Percentiles rank a stretch among this genome's conserved stretches.
phyloP scores from a whole-genome alignment of 2,888 invertebrate genomes.

The Vesta saturnalis region DNA sequence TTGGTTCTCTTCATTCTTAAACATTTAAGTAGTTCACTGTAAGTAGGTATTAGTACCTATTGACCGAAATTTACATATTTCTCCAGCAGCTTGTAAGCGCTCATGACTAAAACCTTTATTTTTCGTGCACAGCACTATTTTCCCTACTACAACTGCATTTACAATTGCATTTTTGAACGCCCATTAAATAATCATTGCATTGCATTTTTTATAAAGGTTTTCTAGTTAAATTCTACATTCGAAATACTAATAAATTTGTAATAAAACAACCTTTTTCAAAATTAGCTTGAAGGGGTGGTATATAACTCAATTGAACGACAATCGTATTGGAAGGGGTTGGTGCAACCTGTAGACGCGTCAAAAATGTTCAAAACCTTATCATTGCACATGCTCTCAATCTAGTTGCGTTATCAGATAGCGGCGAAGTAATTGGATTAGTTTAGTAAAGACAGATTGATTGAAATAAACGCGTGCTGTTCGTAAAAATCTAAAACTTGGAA shows the following conservation, averaged over 20 bases:
- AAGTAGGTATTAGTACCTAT: neutral
- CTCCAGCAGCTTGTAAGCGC: too few relatives aligned
- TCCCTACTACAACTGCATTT: too few relatives aligned
- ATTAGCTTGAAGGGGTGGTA: slow-evolving; percentile 42
- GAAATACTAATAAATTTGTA: neutral
- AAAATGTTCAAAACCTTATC: slow-evolving; percentile 48
- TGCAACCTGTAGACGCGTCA: slow-evolving; percentile 43
- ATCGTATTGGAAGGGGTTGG: slow-evolving; percentile 44
- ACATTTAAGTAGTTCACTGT: neutral
- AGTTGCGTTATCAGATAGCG: slow-evolving; percentile 46
- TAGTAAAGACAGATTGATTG: slow-evolving; percentile 46
- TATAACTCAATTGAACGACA: slow-evolving; percentile 52
- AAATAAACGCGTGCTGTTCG: slow-evolving; percentile 4
- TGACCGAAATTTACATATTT: too few relatives aligned
- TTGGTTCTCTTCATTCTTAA: too few relatives aligned
- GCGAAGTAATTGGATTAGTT: slow-evolving; percentile 60
- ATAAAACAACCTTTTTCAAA: slow-evolving; percentile 22
- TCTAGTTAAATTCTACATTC: neutral
- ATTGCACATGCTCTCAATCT: slow-evolving; percentile 59
- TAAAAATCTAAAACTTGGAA: too few relatives aligned
- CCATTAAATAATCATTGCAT: too few relatives aligned
- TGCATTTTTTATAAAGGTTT: too few relatives aligned
- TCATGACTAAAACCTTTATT: too few relatives aligned
- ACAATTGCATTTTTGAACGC: too few relatives aligned
- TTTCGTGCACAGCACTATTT: too few relatives aligned